phyloP scores from a whole-genome alignment of 2,797 vertebrate genomes.

The Synaphobranchus kaupii region DNA sequence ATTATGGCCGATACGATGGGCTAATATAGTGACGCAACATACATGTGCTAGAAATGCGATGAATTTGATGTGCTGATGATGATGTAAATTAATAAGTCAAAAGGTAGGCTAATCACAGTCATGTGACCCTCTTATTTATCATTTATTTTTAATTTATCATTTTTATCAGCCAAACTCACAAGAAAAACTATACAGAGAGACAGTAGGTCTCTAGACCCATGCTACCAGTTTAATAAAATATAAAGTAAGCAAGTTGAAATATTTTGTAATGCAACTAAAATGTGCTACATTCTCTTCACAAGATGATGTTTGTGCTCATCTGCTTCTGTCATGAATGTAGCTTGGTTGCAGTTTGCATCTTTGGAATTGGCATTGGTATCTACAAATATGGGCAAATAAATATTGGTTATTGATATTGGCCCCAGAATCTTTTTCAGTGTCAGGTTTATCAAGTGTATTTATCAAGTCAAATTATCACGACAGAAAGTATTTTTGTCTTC shows the following conservation, averaged over 20 bases:
- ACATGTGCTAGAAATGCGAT: background rate
- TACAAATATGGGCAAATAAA: background rate
- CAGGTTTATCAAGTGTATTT: background rate
- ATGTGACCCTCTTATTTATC: background rate
- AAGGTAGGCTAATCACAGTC: background rate
- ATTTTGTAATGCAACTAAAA: background rate
- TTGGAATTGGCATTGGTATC: background rate
- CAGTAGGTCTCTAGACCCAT: background rate
- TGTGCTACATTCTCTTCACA: background rate
- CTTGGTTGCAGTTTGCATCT: background rate
- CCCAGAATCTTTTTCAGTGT: background rate
- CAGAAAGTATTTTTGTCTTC: background rate
- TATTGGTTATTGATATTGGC: background rate
- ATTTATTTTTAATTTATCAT: background rate
- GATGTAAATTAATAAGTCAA: background rate
- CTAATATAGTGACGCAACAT: background rate
- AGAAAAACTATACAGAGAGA: background rate
- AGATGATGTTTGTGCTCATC: background rate
- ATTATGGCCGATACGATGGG: background rate
- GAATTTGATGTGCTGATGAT: background rate
- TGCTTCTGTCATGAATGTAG: background rate
- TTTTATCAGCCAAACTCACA: background rate
- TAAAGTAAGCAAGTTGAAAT: background rate
- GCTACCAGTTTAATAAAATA: background rate
- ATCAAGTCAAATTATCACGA: background rate